Evolutionary conservation across 2,888 invertebrate genomes (phyloP).

Genomic region (Acholoe squamosa): DNA sequence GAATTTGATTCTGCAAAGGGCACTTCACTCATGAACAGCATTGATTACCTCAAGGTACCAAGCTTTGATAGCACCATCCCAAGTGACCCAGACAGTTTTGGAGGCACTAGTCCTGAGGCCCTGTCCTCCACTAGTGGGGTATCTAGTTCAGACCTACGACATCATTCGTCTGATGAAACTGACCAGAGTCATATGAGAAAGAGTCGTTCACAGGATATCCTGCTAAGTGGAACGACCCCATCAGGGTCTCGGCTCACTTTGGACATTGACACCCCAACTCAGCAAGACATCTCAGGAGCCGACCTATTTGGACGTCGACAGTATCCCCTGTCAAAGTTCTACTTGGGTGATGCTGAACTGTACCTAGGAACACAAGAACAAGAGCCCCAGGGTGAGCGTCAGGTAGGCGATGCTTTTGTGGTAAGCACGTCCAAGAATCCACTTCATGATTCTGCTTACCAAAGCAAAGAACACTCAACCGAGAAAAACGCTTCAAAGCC

Average conservation of each 20-base stretch:
- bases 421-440: constrained; percentile 58
- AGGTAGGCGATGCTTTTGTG: neutral
- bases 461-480: constrained; percentile 77
- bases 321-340: too few species aligned
- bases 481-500: constrained; percentile 46
- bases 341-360: too few species aligned
- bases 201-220: neutral
- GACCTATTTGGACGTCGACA: neutral
- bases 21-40: neutral
- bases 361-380: too few species aligned
- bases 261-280: neutral
- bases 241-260: neutral
- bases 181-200: neutral
- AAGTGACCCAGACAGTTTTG: constrained; percentile 31
- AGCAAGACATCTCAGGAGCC: neutral
- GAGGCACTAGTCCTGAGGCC: neutral
- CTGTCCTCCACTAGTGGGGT: constrained; percentile 30
- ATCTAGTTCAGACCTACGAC: neutral
- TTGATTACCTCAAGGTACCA: constrained; percentile 24
- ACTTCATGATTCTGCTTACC: constrained; percentile 76
- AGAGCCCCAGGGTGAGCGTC: neutral
- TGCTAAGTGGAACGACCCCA: neutral
- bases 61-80: neutral
- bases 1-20: constrained; percentile 1
- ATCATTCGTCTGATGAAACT: neutral